Percentiles rank a stretch among this genome's conserved stretches.
phyloP scores from a whole-genome alignment of 2,888 invertebrate species.

The Eupeodes luniger region DNA sequence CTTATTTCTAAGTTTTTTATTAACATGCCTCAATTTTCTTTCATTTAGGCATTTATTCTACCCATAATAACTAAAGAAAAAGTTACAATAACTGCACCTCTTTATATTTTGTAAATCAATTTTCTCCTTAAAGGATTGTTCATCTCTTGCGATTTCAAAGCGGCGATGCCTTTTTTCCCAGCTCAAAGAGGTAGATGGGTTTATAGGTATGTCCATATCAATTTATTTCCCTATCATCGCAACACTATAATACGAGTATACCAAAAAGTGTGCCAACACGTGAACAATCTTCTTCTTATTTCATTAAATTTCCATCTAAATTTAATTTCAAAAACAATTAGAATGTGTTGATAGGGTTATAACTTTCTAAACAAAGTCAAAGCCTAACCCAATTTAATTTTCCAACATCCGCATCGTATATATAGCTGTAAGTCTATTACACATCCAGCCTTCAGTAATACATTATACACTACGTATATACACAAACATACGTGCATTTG shows the following conservation, averaged over 20 bases:
- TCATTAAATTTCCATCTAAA: constrained; percentile 10
- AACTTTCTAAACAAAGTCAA: constrained; percentile 22
- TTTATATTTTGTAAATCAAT: no score
- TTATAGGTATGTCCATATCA: not conserved
- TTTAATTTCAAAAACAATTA: constrained; percentile 37
- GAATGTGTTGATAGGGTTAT: constrained; percentile 35
- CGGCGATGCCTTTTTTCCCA: not conserved
- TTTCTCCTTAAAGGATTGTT: not conserved
- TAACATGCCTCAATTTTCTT: no score
- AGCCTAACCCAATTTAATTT: constrained; percentile 19
- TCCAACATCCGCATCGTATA: not conserved
- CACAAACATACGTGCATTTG: not conserved
- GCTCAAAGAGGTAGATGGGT: not conserved
- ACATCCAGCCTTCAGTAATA: not conserved
- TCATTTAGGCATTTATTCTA: no score
- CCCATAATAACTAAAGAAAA: no score
- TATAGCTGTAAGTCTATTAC: not conserved
- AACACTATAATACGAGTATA: not conserved
- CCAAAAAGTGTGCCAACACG: not conserved
- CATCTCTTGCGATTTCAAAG: no score
- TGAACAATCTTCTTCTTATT: not conserved
- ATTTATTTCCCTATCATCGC: constrained; percentile 10
- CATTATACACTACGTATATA: not conserved
- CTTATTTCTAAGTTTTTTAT: no score
- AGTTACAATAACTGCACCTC: no score